phyloP scores from a whole-genome alignment of 2,888 invertebrate genomes.

The Tenthredo notha region DNA sequence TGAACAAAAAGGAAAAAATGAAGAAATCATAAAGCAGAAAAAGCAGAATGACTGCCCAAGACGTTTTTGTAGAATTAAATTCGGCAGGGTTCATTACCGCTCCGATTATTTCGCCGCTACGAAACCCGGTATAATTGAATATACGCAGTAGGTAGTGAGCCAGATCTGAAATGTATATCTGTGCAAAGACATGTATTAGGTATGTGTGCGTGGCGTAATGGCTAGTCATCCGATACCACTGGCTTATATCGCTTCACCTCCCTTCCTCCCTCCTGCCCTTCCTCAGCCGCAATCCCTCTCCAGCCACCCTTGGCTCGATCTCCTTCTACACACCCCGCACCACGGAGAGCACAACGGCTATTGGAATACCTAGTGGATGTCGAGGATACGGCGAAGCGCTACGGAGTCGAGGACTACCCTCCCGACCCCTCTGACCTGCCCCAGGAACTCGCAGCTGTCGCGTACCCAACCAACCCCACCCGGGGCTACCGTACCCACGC shows the following conservation, averaged over 20 bases:
- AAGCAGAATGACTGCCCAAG: background rate
- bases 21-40: background rate
- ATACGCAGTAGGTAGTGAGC: background rate
- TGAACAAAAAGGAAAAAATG: background rate
- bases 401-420: conserved; percentile 53
- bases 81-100: conserved; percentile 4
- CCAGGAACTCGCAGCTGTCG: conserved; percentile 53
- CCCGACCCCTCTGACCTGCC: conserved; percentile 49
- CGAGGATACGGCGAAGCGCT: conserved; percentile 42
- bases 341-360: conserved; percentile 35
- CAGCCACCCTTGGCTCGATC: conserved; percentile 36
- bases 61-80: background rate
- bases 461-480: conserved; percentile 51
- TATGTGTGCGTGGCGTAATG: conserved; percentile 40
- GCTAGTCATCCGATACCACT: conserved; percentile 48
- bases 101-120: conserved; percentile 22
- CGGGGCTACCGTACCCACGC: conserved; percentile 43
- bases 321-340: conserved; percentile 15
- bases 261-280: background rate
- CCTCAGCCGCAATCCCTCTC: conserved; percentile 36
- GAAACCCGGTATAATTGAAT: conserved; percentile 28
- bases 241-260: conserved; percentile 43
- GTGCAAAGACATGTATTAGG: background rate
- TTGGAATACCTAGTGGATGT: conserved; percentile 46
- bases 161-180: conserved; percentile 5